phyloP scores from a whole-genome alignment of 2,888 invertebrate genomes.

The Cantharis flavilabris region DNA sequence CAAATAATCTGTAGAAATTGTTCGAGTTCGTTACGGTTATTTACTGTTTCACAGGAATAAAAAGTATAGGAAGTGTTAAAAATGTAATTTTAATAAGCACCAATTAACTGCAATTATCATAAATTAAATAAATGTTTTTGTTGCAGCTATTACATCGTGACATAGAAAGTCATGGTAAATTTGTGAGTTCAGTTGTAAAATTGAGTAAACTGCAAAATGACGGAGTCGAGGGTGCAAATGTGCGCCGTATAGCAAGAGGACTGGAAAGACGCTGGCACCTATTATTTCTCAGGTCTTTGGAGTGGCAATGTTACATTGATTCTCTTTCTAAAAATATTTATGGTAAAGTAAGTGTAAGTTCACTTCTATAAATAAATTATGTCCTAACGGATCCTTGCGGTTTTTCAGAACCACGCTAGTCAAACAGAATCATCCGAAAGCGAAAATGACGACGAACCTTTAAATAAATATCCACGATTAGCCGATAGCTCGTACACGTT shows the following conservation, averaged over 20 bases:
- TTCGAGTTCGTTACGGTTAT: constrained; percentile 23
- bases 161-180: constrained; percentile 89
- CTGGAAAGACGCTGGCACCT: constrained; percentile 90
- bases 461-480: constrained; percentile 73
- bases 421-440: constrained; percentile 60
- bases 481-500: constrained; percentile 38
- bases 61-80: constrained; percentile 17
- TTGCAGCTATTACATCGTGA: constrained; percentile 88
- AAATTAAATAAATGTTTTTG: constrained; percentile 35
- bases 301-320: constrained; percentile 92
- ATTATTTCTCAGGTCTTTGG: constrained; percentile 84
- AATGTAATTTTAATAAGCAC: neutral
- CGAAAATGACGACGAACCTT: constrained; percentile 75
- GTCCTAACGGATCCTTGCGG: constrained; percentile 5
- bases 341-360: constrained; percentile 51
- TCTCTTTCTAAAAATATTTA: constrained; percentile 72
- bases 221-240: constrained; percentile 58
- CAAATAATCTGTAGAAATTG: constrained; percentile 10
- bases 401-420: constrained; percentile 62
- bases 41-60: constrained; percentile 20
- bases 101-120: neutral
- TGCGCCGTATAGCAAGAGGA: constrained; percentile 63
- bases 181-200: constrained; percentile 78
- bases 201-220: constrained; percentile 63
- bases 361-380: neutral